A percentile compares a stretch with the other conserved stretches of the same genome.
Conservation (phyloP, 2,888 invertebrate genomes). For the Myopa tessellatipennis region DNA sequence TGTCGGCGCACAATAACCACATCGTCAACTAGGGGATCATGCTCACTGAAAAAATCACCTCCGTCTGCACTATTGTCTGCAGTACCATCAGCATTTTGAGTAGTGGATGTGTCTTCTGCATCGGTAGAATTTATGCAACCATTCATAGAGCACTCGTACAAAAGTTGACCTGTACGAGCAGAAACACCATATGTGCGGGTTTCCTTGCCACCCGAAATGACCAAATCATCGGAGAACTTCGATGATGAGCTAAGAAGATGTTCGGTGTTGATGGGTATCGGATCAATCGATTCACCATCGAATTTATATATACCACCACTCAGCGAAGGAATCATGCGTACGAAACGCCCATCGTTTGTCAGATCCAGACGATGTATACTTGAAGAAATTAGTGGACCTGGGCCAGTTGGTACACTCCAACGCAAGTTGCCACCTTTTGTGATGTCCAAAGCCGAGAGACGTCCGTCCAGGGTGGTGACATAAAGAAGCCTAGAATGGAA, state of each 20-base stretch:
- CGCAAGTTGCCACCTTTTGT: slow-evolving; percentile 74
- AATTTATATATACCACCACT: slow-evolving; percentile 92
- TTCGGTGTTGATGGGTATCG: slow-evolving; percentile 88
- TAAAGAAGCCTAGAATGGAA: slow-evolving; percentile 71
- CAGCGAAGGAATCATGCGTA: slow-evolving; percentile 91
- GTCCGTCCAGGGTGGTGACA: slow-evolving; percentile 92
- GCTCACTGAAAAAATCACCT: slow-evolving; percentile 51
- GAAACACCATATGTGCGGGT: slow-evolving; percentile 88
- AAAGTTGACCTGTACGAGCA: slow-evolving; percentile 75
- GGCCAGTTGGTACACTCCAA: slow-evolving; percentile 85
- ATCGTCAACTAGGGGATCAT: slow-evolving; percentile 67
- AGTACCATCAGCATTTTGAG: slow-evolving; percentile 45
- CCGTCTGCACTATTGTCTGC: slow-evolving; percentile 49
- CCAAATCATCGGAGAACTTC: slow-evolving; percentile 85
- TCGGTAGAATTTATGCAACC: slow-evolving; percentile 80
- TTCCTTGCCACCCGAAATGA: slow-evolving; percentile 90
- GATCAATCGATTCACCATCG: slow-evolving; percentile 88
- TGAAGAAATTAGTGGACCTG: slow-evolving; percentile 84
- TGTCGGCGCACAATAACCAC: slow-evolving; percentile 84
- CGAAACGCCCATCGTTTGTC: slow-evolving; percentile 85
- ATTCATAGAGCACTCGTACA: slow-evolving; percentile 82
- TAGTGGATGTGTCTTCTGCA: slow-evolving; percentile 56
- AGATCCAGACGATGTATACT: slow-evolving; percentile 89
- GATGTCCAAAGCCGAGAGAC: slow-evolving; percentile 83
- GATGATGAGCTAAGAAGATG: slow-evolving; percentile 87